Evolutionary conservation across 2,888 invertebrate genomes (phyloP), one percentile per base, ranked within the genome.

Genomic region (Thalpophila matura): DNA sequence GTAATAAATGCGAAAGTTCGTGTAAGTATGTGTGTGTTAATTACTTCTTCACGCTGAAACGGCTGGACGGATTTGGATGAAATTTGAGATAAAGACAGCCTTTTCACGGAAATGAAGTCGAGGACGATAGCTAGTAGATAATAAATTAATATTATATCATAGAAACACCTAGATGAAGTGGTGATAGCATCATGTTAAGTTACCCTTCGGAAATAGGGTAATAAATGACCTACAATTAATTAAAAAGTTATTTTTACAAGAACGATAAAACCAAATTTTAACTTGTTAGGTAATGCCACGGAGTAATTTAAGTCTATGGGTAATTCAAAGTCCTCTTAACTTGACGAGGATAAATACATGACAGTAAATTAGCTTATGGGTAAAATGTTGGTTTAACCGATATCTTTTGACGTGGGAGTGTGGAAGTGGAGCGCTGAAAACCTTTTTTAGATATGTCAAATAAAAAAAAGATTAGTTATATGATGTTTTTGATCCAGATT

Each of bases 171-270:
- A 33, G 2, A 14, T 0, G 0, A 38, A 60, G 9, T 29, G 7
- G 18, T 14, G 6, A 6, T 20, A 49, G 9, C 10, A 18, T 38
- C 12, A 1, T 7, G 18, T 24, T 31, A 7, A 61, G 20, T 12
- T 24, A 42, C 20, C 26, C 16, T 18, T 26, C 18, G 24, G 12
- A 43, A 65, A 29, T 31, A 3, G 43, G 24, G 42, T 62, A 43
- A 53, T 59, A 53, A 61, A 53, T 53, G n/a, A n/a, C n/a, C n/a
- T 35, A 14, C 9, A 50, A 62, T 56, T 43, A 37, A 66, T 66
- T 16, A 56, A 37, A 62, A 62, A 62, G 42, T 62, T 62, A 56
- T 24, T 43, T 62, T 55, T 26, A 29, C 35, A 62, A 56, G 12
- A 37, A 20, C 55, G 20, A 66, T 62, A 4, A 20, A 55, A 43